phyloP scores from a whole-genome alignment of 2,888 invertebrate species.

The Lasioglossum figueresi region DNA sequence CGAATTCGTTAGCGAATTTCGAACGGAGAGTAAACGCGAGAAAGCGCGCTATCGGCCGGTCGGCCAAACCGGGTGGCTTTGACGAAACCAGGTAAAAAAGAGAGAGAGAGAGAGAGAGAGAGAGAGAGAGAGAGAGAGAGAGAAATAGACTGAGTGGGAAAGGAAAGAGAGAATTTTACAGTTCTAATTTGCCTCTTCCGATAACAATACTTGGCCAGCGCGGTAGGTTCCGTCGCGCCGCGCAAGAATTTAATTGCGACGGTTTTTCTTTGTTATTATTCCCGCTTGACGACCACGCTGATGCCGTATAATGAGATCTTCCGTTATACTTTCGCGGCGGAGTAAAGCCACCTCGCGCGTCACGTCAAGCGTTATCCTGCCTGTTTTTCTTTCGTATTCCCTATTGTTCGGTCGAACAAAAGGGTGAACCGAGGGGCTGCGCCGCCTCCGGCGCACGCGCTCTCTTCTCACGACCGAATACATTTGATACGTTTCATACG shows the following conservation, averaged over 20 bases:
- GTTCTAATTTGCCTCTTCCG: constrained; percentile 13
- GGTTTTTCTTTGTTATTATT: constrained; percentile 68
- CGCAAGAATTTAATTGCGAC: constrained; percentile 73
- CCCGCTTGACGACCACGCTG: constrained; percentile 59
- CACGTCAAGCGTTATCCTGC: constrained; percentile 29
- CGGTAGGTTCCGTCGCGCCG: constrained; percentile 12
- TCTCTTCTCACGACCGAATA: background rate
- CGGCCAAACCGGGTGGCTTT: background rate
- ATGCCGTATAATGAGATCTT: constrained; percentile 33
- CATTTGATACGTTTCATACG: background rate
- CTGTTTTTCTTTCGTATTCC: constrained; percentile 14
- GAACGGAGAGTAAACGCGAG: background rate
- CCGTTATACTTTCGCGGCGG: constrained; percentile 43
- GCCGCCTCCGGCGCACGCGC: background rate
- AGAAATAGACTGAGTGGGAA: too few relatives aligned
- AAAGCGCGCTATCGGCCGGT: background rate
- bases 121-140: background rate
- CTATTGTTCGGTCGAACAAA: background rate
- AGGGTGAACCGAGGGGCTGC: background rate
- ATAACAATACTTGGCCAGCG: constrained; percentile 19
- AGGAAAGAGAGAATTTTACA: background rate
- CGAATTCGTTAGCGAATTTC: constrained; percentile 19
- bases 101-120: too few relatives aligned
- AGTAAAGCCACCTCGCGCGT: constrained; percentile 21
- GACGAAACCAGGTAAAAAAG: background rate